Base-by-base conservation (phyloP, 2,888 invertebrate genomes). In the Reticulitermes lucifugus region DNA sequence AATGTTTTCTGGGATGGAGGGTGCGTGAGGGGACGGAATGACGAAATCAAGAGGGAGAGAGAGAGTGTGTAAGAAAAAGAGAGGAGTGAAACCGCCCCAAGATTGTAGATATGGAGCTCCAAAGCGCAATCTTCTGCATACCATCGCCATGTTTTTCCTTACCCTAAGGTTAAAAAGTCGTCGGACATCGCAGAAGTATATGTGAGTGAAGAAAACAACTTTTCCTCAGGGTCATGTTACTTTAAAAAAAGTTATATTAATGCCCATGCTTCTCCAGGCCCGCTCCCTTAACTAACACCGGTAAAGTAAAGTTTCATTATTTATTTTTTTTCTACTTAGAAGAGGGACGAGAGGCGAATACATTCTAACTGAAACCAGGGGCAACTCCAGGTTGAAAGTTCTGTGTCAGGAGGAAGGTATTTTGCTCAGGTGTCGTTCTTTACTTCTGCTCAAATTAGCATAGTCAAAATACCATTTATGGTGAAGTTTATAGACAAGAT, bases 221-320 rank as follows among this genome's bases (percentile, higher is more conserved):
- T 51, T 25, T 55, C 79, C 79, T 79, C 55, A 35, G 79, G 55
- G 79, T 21, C 25, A 55, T 79, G 51, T 79, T 79, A 79, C 79
- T 51, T 51, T 79, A 79, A 79, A 43, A 25, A 22, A 79, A 79
- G 79, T 55, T 79, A 79, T 79, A 79, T 79, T 79, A 51, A 51
- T 79, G 51, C 18, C 65, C 65, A n/a, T 65, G 25, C 65, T 65
- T n/a, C n/a, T n/a, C n/a, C 35, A n/a, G 25, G 0, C 65, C 65
- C 14, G 9, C 65, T 25, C 25, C 1, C 6, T 6, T 6, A 65
- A 65, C 65, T 10, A 65, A 25, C 65, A 65, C 60, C 3, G 65
- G 65, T 10, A 65, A 7, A 65, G 65, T 65, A n/a, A 65, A n/a
- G 25, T 65, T n/a, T 25, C n/a, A n/a, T 25, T 25, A 65, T n/a